These are phyloP conservation scores for Cettia cetti DNA, from an alignment of 2,113 vertebrate genomes.

Conservation along the genomic window DNA sequence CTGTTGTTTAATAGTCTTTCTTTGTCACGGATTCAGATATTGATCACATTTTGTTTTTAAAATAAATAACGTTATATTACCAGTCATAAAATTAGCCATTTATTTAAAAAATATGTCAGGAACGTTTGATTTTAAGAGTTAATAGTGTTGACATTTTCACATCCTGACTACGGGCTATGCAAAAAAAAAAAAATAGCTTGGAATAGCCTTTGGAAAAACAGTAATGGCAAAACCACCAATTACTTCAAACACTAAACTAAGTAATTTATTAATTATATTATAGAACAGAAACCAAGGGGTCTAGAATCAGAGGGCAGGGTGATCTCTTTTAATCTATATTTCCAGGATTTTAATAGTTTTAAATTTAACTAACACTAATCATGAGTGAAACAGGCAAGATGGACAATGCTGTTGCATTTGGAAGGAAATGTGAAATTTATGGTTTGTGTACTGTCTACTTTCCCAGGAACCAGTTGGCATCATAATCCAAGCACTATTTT, in stretches of 20 bases:
- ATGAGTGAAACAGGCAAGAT: not conserved
- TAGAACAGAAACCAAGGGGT: not conserved
- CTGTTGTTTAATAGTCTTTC: not conserved
- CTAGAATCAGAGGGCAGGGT: not conserved
- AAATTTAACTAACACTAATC: not conserved
- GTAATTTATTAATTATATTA: not conserved
- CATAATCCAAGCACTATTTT: constrained; percentile 10
- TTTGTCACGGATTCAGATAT: not conserved
- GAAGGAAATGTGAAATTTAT: not conserved
- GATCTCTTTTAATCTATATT: not conserved
- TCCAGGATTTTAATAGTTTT: not conserved
- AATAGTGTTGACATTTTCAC: not conserved
- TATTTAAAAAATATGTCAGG: not conserved
- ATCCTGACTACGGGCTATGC: not conserved
- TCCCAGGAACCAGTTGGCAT: not conserved
- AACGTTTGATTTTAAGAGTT: not conserved
- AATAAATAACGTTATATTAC: not conserved
- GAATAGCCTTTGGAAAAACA: not conserved
- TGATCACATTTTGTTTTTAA: not conserved
- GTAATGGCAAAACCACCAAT: not conserved
- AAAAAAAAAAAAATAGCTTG: not conserved
- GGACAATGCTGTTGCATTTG: not conserved
- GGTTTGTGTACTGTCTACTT: not conserved
- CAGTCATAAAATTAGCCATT: not conserved
- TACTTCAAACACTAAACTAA: not conserved